Evolutionary conservation across 1,140 invertebrate genomes (phyloP), one percentile per base, ranked within the genome.

Genomic region (Drosophila repletoides): DNA sequence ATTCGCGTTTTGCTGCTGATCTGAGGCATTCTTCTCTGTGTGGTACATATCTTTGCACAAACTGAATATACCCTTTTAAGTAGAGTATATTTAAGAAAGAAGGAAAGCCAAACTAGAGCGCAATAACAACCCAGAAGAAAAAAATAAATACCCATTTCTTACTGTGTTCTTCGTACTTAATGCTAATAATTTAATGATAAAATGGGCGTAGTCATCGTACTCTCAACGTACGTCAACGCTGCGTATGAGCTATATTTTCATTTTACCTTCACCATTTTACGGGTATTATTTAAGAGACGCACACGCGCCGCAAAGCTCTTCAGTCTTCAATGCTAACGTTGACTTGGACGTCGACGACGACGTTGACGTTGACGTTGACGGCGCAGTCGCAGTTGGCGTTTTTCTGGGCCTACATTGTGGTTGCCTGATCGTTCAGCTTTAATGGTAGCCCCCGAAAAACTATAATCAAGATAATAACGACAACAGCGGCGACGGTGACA

Each of bases 391-490:
- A 49, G 31, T 45, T 21, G 5, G 10, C 10, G 19, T 12, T 10
- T 7, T 38, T 17, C 19, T 38, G 17, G 36, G 15, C 36, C 15
- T 17, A 3, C n/a, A n/a, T n/a, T n/a, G n/a, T 31, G 22, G 19
- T 34, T 14, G 29, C 28, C 40, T 33, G 26, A 31, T 40, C 7
- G 26, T 41, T 49, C 40, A 72, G 77, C 69, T 77, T 77, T 58
- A 77, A 79, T 77, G 64, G 48, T 66, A 70, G 40, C 58, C 58
- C 48, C 34, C 17, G 22, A 31, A 36, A 65, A 69, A 70, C 66
- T 65, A 73, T 73, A 52, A 77, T 49, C 63, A 71, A 41, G 45
- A 65, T 64, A 48, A 69, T 72, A 49, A 67, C 61, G 12, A 68
- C 59, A 31, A 22, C 21, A 24, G 15, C 55, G 33, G 43, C 72